Conservation (phyloP, 1,140 invertebrate genomes). For the Choristoneura fumiferana region DNA sequence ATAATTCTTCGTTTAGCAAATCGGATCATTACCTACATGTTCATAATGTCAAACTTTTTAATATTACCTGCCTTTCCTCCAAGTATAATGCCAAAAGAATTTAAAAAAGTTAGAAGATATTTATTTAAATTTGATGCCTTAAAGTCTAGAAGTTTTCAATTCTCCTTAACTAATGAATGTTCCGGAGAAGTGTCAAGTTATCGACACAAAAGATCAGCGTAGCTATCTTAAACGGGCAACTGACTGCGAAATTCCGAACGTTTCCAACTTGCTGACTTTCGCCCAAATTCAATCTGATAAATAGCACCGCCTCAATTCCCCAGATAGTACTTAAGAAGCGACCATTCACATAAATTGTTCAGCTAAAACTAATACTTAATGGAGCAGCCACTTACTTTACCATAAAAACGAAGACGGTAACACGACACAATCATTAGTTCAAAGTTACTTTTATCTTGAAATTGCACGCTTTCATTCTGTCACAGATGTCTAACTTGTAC, state of each 20-base stretch:
- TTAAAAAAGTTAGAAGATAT: conserved; percentile 21
- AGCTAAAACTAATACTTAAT: conserved; percentile 9
- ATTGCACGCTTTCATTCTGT: conserved; percentile 39
- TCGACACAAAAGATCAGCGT: neutral
- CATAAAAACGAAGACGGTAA: conserved; percentile 49
- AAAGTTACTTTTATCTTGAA: conserved; percentile 35
- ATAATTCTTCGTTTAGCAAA: conserved; percentile 45
- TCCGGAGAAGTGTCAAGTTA: neutral
- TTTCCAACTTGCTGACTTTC: conserved; percentile 12
- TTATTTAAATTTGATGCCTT: neutral
- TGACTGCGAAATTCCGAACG: conserved; percentile 7
- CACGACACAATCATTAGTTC: conserved; percentile 65
- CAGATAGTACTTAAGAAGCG: conserved; percentile 2
- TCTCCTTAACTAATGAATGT: neutral
- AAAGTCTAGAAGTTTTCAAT: neutral
- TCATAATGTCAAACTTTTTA: conserved; percentile 49
- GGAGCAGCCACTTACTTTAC: conserved; percentile 51
- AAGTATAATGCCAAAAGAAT: conserved; percentile 38
- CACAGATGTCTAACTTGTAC: conserved; percentile 22
- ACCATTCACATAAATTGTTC: neutral
- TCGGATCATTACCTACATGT: too few relatives aligned
- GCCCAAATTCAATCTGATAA: conserved; percentile 16
- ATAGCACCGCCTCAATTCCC: conserved; percentile 16
- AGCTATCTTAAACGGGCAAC: conserved; percentile 1
- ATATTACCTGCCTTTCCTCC: conserved; percentile 20